Percentiles rank a stretch among this genome's conserved stretches.
These are phyloP conservation scores for Anarrhichthys ocellatus DNA, from an alignment of 2,113 vertebrate genomes.

Conservation along the genomic window DNA sequence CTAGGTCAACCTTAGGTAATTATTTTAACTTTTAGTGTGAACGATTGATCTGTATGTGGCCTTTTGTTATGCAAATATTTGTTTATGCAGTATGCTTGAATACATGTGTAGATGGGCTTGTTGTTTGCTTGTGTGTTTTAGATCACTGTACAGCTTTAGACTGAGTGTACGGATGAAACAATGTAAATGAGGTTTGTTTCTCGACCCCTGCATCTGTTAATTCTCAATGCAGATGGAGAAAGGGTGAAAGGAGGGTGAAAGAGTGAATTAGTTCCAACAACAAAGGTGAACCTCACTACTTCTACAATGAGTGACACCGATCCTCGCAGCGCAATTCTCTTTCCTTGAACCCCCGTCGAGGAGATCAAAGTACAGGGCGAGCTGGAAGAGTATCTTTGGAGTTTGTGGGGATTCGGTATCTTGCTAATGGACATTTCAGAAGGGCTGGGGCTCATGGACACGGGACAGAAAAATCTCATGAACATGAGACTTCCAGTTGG, in stretches of 20 bases:
- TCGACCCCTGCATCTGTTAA: conserved; percentile 13
- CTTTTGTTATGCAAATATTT: conserved; percentile 51
- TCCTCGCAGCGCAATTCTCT: conserved; percentile 29
- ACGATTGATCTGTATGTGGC: conserved; percentile 40
- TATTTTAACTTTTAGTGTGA: conserved; percentile 31
- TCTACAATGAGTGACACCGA: conserved; percentile 28
- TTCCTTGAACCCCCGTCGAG: conserved; percentile 17
- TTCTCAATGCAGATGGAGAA: conserved; percentile 37
- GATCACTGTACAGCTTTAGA: conserved; percentile 26
- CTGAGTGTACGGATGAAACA: conserved; percentile 13
- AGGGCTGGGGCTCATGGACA: neutral
- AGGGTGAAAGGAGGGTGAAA: conserved; percentile 8
- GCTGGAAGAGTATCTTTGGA: conserved; percentile 13
- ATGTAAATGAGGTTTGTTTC: conserved; percentile 8
- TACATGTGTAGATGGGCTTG: conserved; percentile 26
- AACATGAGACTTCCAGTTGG: conserved; percentile 13
- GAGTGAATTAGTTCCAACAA: conserved; percentile 32
- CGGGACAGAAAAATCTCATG: conserved; percentile 18
- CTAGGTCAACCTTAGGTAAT: conserved; percentile 21
- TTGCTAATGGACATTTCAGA: conserved; percentile 32
- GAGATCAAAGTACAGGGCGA: conserved; percentile 34
- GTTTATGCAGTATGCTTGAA: conserved; percentile 42
- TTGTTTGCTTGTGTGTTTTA: conserved; percentile 17
- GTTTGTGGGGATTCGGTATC: conserved; percentile 30
- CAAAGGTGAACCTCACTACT: conserved; percentile 7